A percentile compares a stretch with the other conserved stretches of the same genome.
Conservation (phyloP, 2,113 vertebrate genomes). For the Phaetusa simplex region DNA sequence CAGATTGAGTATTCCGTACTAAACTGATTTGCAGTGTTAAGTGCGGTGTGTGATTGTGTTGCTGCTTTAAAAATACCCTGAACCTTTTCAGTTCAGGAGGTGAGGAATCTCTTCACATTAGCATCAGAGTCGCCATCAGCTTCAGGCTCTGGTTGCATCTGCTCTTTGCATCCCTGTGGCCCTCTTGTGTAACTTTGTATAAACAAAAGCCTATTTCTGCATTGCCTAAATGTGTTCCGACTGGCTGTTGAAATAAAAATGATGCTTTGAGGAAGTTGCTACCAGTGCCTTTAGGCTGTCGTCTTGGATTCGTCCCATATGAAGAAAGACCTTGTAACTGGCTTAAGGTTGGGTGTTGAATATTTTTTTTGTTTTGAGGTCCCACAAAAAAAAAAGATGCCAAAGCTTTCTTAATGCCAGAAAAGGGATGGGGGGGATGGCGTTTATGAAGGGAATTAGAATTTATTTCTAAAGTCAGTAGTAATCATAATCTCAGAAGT, state of each 20-base stretch:
- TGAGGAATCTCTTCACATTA: background rate
- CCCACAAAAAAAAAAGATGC: background rate
- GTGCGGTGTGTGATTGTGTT: background rate
- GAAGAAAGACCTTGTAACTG: background rate
- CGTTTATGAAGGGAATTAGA: background rate
- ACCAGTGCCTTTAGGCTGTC: background rate
- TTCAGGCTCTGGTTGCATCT: background rate
- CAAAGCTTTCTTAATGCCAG: background rate
- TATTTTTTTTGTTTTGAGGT: background rate
- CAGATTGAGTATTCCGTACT: background rate
- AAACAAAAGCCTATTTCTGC: background rate
- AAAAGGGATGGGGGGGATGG: rapidly evolving
- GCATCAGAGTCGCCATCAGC: background rate
- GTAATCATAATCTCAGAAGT: background rate
- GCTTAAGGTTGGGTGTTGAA: background rate
- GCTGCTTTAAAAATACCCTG: background rate
- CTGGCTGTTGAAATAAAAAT: background rate
- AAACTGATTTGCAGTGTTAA: background rate
- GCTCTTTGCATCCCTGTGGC: background rate
- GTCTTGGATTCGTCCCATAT: rapidly evolving
- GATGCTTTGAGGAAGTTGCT: background rate
- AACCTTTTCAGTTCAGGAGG: background rate
- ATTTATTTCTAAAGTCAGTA: background rate
- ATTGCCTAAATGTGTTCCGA: background rate
- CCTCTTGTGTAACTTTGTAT: background rate